Conservation (phyloP, 2,888 invertebrate species). For the Phyllotreta striolata region DNA sequence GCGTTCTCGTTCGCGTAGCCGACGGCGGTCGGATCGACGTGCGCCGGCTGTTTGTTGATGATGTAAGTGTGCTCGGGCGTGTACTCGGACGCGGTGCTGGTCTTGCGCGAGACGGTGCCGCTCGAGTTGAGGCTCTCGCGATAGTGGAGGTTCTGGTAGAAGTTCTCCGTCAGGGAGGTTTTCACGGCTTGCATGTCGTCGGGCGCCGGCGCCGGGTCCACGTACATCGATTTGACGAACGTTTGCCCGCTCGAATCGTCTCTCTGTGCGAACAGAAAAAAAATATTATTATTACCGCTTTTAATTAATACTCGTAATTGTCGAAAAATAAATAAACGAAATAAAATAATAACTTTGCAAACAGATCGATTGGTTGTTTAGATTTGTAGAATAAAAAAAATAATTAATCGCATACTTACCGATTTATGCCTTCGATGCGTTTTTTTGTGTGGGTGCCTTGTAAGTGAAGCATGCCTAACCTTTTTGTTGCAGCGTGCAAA, state of each 20-base stretch:
- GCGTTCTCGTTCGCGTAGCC: slow-evolving; percentile 51
- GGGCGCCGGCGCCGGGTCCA: slow-evolving; percentile 40
- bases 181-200: slow-evolving; percentile 54
- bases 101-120: slow-evolving; percentile 64
- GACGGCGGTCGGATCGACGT: slow-evolving; percentile 48
- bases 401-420: slow-evolving; percentile 63
- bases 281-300: slow-evolving; percentile 11
- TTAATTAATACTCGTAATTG: background rate
- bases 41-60: slow-evolving; percentile 46
- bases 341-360: slow-evolving; percentile 13
- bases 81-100: slow-evolving; percentile 67
- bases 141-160: slow-evolving; percentile 54
- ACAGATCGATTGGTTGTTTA: background rate
- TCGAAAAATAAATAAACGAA: background rate
- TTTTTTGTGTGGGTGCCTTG: slow-evolving; percentile 70
- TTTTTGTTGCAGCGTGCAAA: slow-evolving; percentile 53
- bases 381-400: slow-evolving; percentile 7
- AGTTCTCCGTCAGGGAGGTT: slow-evolving; percentile 56
- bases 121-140: slow-evolving; percentile 61
- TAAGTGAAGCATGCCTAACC: slow-evolving; percentile 78
- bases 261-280: slow-evolving; percentile 46
- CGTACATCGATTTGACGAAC: slow-evolving; percentile 46
- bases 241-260: slow-evolving; percentile 54
- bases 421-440: slow-evolving; percentile 75
- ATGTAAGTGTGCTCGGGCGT: slow-evolving; percentile 65